Conservation (phyloP, 1,140 invertebrate genomes). For the Nixonia krombeini region DNA sequence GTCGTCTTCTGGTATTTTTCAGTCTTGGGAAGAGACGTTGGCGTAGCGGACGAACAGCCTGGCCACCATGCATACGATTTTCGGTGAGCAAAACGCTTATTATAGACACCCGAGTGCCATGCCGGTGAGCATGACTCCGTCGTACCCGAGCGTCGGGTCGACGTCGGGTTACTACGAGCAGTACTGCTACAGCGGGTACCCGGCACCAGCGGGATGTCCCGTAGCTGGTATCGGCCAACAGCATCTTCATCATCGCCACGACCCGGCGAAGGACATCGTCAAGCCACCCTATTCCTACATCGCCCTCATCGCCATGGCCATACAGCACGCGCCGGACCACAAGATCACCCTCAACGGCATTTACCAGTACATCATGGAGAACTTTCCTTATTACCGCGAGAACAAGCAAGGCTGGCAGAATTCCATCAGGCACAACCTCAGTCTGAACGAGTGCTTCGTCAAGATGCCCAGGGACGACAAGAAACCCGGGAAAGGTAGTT, state of each 20-base stretch:
- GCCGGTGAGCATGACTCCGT: conserved; percentile 66
- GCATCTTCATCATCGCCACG: conserved; percentile 75
- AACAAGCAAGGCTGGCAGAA: conserved; percentile 98
- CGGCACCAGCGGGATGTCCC: conserved; percentile 68
- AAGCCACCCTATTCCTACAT: conserved; percentile 99
- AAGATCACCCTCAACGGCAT: conserved; percentile 98
- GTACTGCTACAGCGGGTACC: conserved; percentile 73
- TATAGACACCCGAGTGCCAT: conserved; percentile 72
- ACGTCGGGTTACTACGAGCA: conserved; percentile 67
- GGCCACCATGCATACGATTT: conserved; percentile 84
- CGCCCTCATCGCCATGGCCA: conserved; percentile 98
- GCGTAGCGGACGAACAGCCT: too few species aligned
- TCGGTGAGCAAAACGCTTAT: conserved; percentile 87
- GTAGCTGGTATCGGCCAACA: conserved; percentile 76
- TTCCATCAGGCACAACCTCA: conserved; percentile 96
- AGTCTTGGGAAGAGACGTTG: too few species aligned
- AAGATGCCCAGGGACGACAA: conserved; percentile 94
- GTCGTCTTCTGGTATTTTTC: too few species aligned
- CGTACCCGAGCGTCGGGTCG: conserved; percentile 59
- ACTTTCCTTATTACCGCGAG: conserved; percentile 98
- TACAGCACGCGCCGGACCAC: conserved; percentile 92
- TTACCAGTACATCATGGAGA: conserved; percentile 98
- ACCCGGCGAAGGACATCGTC: conserved; percentile 84
- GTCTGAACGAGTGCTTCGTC: conserved; percentile 98
- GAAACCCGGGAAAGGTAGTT: conserved; percentile 96